Percentiles rank a stretch among this genome's conserved stretches.
Evolutionary conservation across 2,797 vertebrate species (phyloP).

Genomic region (Craterocephalus amniculus): DNA sequence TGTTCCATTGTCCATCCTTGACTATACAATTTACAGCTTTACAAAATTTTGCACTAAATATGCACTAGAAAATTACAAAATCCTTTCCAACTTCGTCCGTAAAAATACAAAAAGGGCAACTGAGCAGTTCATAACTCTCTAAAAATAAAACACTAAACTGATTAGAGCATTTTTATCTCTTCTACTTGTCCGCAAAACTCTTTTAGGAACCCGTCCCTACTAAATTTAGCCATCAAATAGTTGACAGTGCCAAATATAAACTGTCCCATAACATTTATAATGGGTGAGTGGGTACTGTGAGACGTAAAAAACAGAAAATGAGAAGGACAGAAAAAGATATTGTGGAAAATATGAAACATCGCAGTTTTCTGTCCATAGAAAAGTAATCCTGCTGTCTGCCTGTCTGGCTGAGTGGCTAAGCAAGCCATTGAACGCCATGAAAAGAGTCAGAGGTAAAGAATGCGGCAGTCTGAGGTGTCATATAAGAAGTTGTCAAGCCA

Average conservation of each 20-base stretch:
- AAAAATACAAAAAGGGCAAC: too few relatives aligned
- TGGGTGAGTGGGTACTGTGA: not conserved
- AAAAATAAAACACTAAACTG: not conserved
- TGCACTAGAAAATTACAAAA: not conserved
- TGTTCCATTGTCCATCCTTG: not conserved
- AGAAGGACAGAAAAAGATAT: not conserved
- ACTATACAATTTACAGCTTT: not conserved
- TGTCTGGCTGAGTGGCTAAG: not conserved
- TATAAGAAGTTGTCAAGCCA: slow-evolving; percentile 27
- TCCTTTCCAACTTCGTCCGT: not conserved
- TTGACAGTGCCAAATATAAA: slow-evolving; percentile 40
- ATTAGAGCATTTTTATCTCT: not conserved
- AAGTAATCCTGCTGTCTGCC: not conserved
- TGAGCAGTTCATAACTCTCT: too few relatives aligned
- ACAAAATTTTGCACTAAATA: not conserved
- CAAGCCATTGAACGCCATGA: not conserved
- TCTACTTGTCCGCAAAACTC: not conserved
- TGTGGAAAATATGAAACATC: slow-evolving; percentile 22
- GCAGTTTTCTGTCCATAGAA: not conserved
- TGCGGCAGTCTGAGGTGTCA: slow-evolving; percentile 26
- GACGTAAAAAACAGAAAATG: slow-evolving; percentile 25
- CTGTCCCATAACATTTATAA: not conserved
- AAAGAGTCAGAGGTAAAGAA: slow-evolving; percentile 15
- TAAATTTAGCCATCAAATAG: slow-evolving; percentile 37
- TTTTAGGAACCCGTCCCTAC: not conserved